phyloP scores from a whole-genome alignment of 2,888 invertebrate genomes.

The Mythimna ferrago region DNA sequence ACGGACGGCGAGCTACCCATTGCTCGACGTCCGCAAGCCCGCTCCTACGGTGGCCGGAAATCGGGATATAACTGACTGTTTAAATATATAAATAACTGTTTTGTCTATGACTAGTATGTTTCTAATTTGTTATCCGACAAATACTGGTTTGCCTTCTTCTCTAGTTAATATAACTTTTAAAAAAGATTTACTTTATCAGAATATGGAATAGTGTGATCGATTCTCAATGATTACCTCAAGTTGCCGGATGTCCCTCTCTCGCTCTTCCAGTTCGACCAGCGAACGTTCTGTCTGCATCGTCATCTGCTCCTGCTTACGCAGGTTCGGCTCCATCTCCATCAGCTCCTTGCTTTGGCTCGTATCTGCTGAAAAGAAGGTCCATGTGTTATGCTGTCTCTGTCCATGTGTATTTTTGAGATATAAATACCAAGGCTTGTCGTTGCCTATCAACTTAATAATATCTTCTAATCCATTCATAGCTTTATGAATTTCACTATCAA shows the following conservation, averaged over 20 bases:
- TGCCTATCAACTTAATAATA: neutral
- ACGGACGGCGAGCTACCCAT: too few species aligned
- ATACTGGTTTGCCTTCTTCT: too few species aligned
- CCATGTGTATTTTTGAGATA: neutral
- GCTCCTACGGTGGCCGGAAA: too few species aligned
- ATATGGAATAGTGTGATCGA: neutral
- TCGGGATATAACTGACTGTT: too few species aligned
- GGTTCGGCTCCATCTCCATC: conserved; percentile 76
- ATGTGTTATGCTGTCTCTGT: neutral
- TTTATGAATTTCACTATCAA: neutral
- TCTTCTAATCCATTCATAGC: neutral
- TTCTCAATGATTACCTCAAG: conserved; percentile 92
- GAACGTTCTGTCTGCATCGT: conserved; percentile 96
- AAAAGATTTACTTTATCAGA: too few species aligned
- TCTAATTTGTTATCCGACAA: too few species aligned
- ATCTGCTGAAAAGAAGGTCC: neutral
- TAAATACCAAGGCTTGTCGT: neutral
- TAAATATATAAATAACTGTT: too few species aligned
- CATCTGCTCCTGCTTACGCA: conserved; percentile 92
- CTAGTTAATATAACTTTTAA: too few species aligned
- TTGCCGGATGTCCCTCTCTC: conserved; percentile 97
- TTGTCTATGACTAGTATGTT: too few species aligned
- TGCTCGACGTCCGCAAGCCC: too few species aligned
- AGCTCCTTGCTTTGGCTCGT: conserved; percentile 73
- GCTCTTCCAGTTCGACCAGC: conserved; percentile 95